These are phyloP conservation scores for Elanus axillaris DNA, from an alignment of 2,113 vertebrate genomes.

Conservation along the genomic window DNA sequence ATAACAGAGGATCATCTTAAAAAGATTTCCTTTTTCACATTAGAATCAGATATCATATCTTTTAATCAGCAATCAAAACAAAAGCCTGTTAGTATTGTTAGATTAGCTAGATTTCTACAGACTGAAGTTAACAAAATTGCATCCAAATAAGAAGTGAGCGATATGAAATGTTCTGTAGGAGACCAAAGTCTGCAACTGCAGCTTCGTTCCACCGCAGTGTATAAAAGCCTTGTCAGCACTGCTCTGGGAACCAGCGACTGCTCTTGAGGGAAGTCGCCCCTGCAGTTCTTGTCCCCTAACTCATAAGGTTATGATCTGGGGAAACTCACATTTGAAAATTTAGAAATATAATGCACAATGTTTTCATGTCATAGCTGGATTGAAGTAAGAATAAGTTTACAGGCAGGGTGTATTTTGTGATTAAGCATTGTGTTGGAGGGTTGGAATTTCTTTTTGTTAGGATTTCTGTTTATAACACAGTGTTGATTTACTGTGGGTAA, in stretches of 20 bases:
- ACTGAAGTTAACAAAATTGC: background rate
- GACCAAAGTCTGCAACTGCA: background rate
- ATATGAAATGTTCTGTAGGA: background rate
- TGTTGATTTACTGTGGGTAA: conserved; percentile 12
- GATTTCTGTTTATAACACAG: background rate
- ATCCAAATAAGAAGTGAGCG: background rate
- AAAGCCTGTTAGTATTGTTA: background rate
- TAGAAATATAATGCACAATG: background rate
- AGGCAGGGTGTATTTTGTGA: background rate
- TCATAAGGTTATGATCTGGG: background rate
- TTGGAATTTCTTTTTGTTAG: background rate
- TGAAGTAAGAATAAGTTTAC: background rate
- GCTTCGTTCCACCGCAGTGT: background rate
- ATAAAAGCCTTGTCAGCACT: background rate
- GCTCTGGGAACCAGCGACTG: background rate
- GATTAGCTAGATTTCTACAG: background rate
- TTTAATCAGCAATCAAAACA: background rate
- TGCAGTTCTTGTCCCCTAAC: background rate
- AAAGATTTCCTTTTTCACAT: background rate
- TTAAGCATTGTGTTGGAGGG: background rate
- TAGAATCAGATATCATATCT: background rate
- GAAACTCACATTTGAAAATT: background rate
- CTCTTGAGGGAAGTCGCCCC: background rate
- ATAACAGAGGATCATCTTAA: background rate
- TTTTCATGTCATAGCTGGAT: background rate